Conservation (phyloP, 2,113 vertebrate genomes). For the Centrocercus urophasianus region DNA sequence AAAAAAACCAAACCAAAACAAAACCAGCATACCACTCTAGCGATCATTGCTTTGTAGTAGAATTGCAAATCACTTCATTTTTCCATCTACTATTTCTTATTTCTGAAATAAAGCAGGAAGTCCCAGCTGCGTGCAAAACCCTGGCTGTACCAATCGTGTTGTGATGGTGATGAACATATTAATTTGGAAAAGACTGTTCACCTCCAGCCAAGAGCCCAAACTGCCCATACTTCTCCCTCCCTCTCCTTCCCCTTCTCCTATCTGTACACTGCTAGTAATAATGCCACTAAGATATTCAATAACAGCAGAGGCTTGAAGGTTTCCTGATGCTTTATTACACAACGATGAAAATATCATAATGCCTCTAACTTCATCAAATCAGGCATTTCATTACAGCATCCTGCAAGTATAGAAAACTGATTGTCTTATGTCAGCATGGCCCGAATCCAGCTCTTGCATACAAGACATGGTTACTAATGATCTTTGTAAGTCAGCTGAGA, state of each 20-base stretch:
- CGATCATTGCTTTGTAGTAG: neutral
- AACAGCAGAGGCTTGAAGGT: conserved; percentile 8
- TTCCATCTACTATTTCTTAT: neutral
- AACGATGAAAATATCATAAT: conserved; percentile 37
- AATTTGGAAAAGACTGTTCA: neutral
- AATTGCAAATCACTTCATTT: conserved; percentile 1
- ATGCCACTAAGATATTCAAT: neutral
- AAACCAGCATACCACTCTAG: rapidly evolving
- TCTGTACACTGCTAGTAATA: neutral
- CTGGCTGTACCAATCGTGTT: neutral
- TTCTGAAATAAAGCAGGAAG: neutral
- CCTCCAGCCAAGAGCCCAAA: neutral
- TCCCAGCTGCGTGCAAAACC: neutral
- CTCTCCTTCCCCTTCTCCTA: neutral
- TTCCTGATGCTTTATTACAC: conserved; percentile 55
- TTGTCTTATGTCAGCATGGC: conserved; percentile 45
- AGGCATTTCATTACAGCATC: conserved; percentile 31
- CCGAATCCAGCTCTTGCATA: neutral
- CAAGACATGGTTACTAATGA: conserved; percentile 47
- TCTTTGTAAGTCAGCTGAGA: conserved; percentile 46
- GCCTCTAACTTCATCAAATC: conserved; percentile 57
- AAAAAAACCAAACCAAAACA: neutral
- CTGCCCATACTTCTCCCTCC: rapidly evolving
- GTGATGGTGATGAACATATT: neutral
- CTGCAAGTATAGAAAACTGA: conserved; percentile 27